phyloP scores from a whole-genome alignment of 2,797 vertebrate genomes.

The Chromis chromis region DNA sequence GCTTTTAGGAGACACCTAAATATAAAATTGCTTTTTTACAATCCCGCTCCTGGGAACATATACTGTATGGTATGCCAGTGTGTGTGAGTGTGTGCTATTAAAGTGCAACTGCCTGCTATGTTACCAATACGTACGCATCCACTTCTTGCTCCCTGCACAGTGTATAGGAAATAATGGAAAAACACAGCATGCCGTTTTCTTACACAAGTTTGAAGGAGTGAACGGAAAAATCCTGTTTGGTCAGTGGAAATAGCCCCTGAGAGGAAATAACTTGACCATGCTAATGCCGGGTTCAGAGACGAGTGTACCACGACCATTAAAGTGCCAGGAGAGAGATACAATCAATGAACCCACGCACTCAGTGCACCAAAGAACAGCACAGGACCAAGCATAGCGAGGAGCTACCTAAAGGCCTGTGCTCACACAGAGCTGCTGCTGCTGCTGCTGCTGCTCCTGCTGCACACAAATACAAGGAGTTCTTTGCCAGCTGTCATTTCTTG shows the following conservation, averaged over 20 bases:
- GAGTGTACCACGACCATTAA: conserved; percentile 83
- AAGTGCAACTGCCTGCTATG: background rate
- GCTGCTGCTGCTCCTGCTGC: conserved; percentile 30
- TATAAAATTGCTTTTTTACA: background rate
- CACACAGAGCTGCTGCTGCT: conserved; percentile 33
- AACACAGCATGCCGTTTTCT: conserved; percentile 78
- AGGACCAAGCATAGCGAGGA: conserved; percentile 62
- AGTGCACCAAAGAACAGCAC: conserved; percentile 68
- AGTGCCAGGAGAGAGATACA: conserved; percentile 84
- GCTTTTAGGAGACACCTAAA: background rate
- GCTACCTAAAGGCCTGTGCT: conserved; percentile 61
- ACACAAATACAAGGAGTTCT: conserved; percentile 40
- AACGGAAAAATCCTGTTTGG: conserved; percentile 86
- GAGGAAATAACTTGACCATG: conserved; percentile 87
- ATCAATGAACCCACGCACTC: conserved; percentile 83
- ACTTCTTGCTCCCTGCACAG: conserved; percentile 42
- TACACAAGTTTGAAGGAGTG: conserved; percentile 81
- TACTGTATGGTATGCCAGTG: background rate
- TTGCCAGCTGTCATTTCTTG: conserved; percentile 14
- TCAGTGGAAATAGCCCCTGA: conserved; percentile 88
- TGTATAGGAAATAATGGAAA: conserved; percentile 84
- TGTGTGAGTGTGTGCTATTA: background rate
- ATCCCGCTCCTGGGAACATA: background rate
- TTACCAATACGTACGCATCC: conserved; percentile 24
- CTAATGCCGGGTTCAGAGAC: conserved; percentile 81